phyloP scores from a whole-genome alignment of 2,888 invertebrate genomes.

The Synanthedon myopaeformis region DNA sequence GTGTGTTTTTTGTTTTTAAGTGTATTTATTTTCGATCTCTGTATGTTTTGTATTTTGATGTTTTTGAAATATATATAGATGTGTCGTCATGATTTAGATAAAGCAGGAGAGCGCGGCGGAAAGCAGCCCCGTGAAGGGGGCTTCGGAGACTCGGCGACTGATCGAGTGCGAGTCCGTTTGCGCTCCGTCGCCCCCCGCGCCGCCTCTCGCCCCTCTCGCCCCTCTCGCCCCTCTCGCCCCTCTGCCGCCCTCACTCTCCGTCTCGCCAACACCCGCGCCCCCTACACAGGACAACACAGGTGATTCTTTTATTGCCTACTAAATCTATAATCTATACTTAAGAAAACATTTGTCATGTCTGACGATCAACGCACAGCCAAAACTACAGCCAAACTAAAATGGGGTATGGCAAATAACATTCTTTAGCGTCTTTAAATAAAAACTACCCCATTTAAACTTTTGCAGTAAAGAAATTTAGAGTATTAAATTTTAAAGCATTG shows the following conservation, averaged over 20 bases:
- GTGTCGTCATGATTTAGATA: conserved; percentile 13
- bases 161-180: conserved; percentile 28
- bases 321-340: not conserved
- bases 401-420: too few species aligned
- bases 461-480: too few species aligned
- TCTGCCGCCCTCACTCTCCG: not conserved
- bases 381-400: too few species aligned
- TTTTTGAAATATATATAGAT: not conserved
- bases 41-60: too few species aligned
- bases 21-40: too few species aligned
- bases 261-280: not conserved
- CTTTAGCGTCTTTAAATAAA: too few species aligned
- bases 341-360: too few species aligned
- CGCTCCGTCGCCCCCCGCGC: conserved; percentile 7
- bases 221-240: not conserved
- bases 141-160: conserved; percentile 21
- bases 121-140: conserved; percentile 28
- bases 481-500: too few species aligned
- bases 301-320: too few species aligned
- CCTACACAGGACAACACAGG: not conserved
- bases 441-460: too few species aligned
- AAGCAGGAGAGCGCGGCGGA: conserved; percentile 27
- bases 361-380: too few species aligned
- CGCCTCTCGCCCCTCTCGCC: not conserved
- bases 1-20: too few species aligned